Evolutionary conservation across 1,140 invertebrate species (phyloP).

Genomic region (Penaeus japonicus): DNA sequence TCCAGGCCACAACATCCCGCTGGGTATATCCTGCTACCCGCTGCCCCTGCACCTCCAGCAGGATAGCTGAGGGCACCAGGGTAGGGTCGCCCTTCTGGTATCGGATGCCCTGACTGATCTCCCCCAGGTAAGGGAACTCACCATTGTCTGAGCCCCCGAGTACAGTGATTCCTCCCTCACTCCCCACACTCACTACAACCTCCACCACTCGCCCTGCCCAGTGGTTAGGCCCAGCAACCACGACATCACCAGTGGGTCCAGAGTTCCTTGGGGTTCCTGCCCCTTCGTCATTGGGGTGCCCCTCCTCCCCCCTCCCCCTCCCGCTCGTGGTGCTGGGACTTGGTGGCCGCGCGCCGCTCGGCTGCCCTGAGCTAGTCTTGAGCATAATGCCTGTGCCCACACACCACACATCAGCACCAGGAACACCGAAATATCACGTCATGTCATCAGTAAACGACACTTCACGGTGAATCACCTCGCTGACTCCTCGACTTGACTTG

Average conservation of each 20-base stretch:
- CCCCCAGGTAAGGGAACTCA: conserved; percentile 69
- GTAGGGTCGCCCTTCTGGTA: conserved; percentile 66
- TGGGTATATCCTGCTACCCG: conserved; percentile 73
- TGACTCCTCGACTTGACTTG: conserved; percentile 30
- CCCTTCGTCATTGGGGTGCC: background rate
- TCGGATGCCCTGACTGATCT: conserved; percentile 62
- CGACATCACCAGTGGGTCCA: too few species aligned
- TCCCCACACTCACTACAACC: conserved; percentile 50
- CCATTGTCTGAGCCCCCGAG: conserved; percentile 71
- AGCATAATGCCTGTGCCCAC: conserved; percentile 37
- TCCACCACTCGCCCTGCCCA: conserved; percentile 54
- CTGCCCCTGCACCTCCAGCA: conserved; percentile 73
- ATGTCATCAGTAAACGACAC: conserved; percentile 31
- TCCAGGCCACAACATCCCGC: conserved; percentile 69
- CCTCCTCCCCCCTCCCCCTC: conserved; percentile 16
- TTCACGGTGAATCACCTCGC: background rate
- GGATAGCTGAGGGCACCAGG: conserved; percentile 67
- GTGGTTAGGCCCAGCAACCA: conserved; percentile 29
- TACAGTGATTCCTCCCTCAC: conserved; percentile 59
- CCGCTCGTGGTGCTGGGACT: conserved; percentile 11
- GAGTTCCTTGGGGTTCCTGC: too few species aligned
- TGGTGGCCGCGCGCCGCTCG: conserved; percentile 35
- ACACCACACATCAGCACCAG: conserved; percentile 30
- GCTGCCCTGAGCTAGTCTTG: conserved; percentile 42
- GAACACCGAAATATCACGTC: conserved; percentile 20